Evolutionary conservation across 2,888 invertebrate species (phyloP), one percentile per base, ranked within the genome.

Genomic region (Gymnosoma rotundatum): DNA sequence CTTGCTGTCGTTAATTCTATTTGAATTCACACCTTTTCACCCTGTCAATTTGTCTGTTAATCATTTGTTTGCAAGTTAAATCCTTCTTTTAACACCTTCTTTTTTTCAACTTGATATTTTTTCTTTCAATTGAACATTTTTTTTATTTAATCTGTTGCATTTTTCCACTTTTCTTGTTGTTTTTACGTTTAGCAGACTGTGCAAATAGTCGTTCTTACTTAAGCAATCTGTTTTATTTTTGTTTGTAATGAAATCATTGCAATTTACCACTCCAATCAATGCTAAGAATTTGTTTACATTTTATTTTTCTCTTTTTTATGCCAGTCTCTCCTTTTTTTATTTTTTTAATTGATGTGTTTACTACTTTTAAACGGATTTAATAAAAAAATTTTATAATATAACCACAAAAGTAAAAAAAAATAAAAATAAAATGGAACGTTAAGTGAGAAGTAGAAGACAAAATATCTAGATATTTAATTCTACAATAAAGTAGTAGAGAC

Each of bases 191-290:
- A 69, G 45, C 67, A 67, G 74, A 54, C 61, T 74, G 60, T 74
- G 80, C 50, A 80, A 80, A 80, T 74, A 74, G 20, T 79, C 56
- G 48, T 48, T 52, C 61, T 80, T 56, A 48, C 48, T 61, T 69
- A 48, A 67, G 52, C 45, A 70, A 61, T 67, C 67, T 74, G 67
- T 36, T 74, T 60, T 38, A 42, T 45, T 63, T 61, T 66, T 73
- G 48, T 74, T 80, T 80, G 67, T 78, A 83, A 79, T 80, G 56
- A 80, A 83, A 83, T 83, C 72, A 80, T 60, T 58, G 67, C 73
- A 69, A 83, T 83, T 83, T 83, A 69, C 67, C 61, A 63, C 78
- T 76, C 80, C 80, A 83, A 83, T 83, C 79, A 83, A 58, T 83
- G 73, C 63, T 73, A 78, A 69, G 76, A 69, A 83, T 80, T 83